Evolutionary conservation across 2,113 vertebrate species (phyloP).

Genomic region (Scolopax mira): DNA sequence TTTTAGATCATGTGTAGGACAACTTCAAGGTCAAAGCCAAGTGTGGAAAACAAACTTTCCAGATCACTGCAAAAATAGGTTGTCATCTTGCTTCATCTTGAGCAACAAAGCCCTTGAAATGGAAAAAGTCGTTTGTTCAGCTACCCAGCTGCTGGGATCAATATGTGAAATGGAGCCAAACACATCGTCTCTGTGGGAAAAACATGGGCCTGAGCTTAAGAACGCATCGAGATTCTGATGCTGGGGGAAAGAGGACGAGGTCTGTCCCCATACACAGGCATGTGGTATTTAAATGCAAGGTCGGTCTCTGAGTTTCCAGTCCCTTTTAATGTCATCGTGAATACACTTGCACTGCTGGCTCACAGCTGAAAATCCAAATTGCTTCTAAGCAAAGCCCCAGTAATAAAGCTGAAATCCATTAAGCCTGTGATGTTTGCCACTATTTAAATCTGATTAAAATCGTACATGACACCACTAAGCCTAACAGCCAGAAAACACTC

Average conservation of each 20-base stretch:
- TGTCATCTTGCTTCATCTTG: not conserved
- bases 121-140: not conserved
- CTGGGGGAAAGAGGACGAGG: not conserved
- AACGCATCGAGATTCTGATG: rapidly evolving
- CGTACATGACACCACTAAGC: constrained; percentile 56
- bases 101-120: not conserved
- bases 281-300: not conserved
- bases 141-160: not conserved
- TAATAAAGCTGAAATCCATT: constrained; percentile 66
- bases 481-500: constrained; percentile 48
- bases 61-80: not conserved
- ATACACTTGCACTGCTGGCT: not conserved
- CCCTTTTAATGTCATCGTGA: not conserved
- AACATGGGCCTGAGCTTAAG: not conserved
- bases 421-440: constrained; percentile 64
- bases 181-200: not conserved
- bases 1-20: not conserved
- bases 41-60: not conserved
- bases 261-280: not conserved
- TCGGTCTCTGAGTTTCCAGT: not conserved
- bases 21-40: not conserved
- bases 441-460: constrained; percentile 65
- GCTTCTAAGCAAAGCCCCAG: constrained; percentile 56
- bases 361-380: constrained; percentile 57
- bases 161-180: not conserved